Base-by-base conservation (phyloP, 2,888 invertebrate genomes). In the Eulithis prunata region DNA sequence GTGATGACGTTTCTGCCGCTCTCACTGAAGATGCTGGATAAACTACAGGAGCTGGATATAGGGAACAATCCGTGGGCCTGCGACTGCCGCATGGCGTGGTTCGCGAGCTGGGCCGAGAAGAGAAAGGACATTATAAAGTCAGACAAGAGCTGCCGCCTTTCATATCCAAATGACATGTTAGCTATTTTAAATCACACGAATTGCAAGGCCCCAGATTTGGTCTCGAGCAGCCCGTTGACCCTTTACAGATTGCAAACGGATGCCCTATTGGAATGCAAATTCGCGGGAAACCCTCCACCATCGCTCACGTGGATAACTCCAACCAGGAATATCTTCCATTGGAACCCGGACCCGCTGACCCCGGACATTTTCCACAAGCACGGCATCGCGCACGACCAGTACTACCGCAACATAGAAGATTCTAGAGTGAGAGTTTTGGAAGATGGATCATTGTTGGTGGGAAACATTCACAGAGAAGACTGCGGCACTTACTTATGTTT, bases 241-340 rank as follows among this genome's bases (percentile, higher is more conserved):
- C 89, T 95, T 79, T 95, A 96, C 82, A 84, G 95, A 70, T 85
- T 96, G 63, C 94, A 94, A 78, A 93, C 94, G 10, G 94, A 96
- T 66, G 97, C 96, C 1, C 87, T 96, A 14, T 88, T 98, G 43
- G 95, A 96, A 78, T 98, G 98, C 87, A 94, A 95, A 69, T 96
- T 95, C 80, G 94, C 94, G 41, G 97, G 97, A 0, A 96, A 96
- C 81, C 97, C 97, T 0, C 88, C 94, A 49, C 97, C 97, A 2
- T 96, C 96, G 55, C 94, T 98, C 59, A 96, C 96, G 11, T 98
- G 98, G 98, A 95, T 97, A 38, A 97, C 97, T 1, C 97, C 97
- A 3, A 94, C 93, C 0, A 94, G 95, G 60, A 93, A 95, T 77
- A 94, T 96, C 14, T 94, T 95, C 75, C 96, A 97, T 70, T 97